These are phyloP conservation scores for Melanostoma mellinum DNA, from an alignment of 2,888 invertebrate species.

Conservation along the genomic window DNA sequence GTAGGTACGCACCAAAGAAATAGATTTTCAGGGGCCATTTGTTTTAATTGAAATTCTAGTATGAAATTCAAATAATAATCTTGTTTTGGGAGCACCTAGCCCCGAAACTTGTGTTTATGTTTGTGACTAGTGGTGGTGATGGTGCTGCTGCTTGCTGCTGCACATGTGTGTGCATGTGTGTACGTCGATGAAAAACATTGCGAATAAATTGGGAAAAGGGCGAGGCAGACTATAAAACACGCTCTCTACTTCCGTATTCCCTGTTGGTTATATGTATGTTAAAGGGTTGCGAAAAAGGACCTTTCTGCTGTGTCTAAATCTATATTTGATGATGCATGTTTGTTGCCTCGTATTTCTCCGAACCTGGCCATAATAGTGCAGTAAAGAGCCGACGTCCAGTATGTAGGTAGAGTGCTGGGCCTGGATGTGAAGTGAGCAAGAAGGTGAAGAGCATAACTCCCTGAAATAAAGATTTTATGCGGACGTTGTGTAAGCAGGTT, in stretches of 20 bases:
- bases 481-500: slow-evolving; percentile 61
- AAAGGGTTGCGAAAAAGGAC: slow-evolving; percentile 70
- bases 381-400: slow-evolving; percentile 36
- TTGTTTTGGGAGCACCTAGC: slow-evolving; percentile 72
- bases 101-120: slow-evolving; percentile 66
- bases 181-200: slow-evolving; percentile 63
- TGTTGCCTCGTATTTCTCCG: slow-evolving; percentile 66
- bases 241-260: slow-evolving; percentile 69
- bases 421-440: not conserved
- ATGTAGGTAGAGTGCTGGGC: slow-evolving; percentile 30
- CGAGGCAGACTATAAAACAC: slow-evolving; percentile 48
- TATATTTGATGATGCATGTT: slow-evolving; percentile 73
- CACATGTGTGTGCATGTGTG: slow-evolving; percentile 31
- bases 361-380: slow-evolving; percentile 59
- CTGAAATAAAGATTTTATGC: slow-evolving; percentile 70
- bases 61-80: slow-evolving; percentile 78
- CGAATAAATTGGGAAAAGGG: slow-evolving; percentile 71
- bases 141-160: slow-evolving; percentile 30
- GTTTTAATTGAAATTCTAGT: slow-evolving; percentile 88
- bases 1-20: slow-evolving; percentile 64
- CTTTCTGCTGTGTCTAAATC: slow-evolving; percentile 72
- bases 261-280: slow-evolving; percentile 71
- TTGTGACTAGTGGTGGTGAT: slow-evolving; percentile 59
- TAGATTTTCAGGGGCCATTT: slow-evolving; percentile 74
- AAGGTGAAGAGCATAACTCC: slow-evolving; percentile 58